phyloP scores from a whole-genome alignment of 2,797 vertebrate genomes.

The Karalla daura region DNA sequence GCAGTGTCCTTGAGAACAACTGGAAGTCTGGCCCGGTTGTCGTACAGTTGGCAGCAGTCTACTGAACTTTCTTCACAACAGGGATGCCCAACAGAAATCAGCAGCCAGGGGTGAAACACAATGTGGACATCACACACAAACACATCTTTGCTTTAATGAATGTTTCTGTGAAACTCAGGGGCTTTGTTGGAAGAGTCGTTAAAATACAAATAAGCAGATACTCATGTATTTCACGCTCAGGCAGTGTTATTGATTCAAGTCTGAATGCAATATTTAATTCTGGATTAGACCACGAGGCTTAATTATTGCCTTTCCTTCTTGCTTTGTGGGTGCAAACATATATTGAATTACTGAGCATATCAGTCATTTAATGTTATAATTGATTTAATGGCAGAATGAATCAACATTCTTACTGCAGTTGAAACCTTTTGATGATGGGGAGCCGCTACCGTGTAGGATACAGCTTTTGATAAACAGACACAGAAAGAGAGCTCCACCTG shows the following conservation, averaged over 20 bases:
- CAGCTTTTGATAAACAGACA: neutral
- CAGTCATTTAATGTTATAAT: neutral
- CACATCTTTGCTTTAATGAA: neutral
- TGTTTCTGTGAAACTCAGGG: neutral
- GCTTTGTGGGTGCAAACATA: neutral
- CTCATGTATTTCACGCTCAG: too few relatives aligned
- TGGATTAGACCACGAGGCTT: neutral
- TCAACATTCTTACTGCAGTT: neutral
- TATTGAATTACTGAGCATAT: neutral
- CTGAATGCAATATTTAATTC: neutral
- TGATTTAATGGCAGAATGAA: neutral
- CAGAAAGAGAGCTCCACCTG: constrained; percentile 52
- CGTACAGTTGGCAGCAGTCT: constrained; percentile 7
- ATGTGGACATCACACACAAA: neutral
- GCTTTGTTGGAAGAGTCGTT: too few relatives aligned
- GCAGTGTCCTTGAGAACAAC: constrained; percentile 18
- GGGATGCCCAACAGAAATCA: constrained; percentile 11
- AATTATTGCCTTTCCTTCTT: neutral
- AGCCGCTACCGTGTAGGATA: neutral
- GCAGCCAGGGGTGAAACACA: neutral
- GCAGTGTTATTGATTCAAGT: too few relatives aligned
- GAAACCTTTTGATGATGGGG: neutral
- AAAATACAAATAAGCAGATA: too few relatives aligned
- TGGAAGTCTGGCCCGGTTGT: constrained; percentile 23
- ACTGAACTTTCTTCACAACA: constrained; percentile 21